Evolutionary conservation across 1,140 invertebrate species (phyloP).

Genomic region (Planococcus citri): DNA sequence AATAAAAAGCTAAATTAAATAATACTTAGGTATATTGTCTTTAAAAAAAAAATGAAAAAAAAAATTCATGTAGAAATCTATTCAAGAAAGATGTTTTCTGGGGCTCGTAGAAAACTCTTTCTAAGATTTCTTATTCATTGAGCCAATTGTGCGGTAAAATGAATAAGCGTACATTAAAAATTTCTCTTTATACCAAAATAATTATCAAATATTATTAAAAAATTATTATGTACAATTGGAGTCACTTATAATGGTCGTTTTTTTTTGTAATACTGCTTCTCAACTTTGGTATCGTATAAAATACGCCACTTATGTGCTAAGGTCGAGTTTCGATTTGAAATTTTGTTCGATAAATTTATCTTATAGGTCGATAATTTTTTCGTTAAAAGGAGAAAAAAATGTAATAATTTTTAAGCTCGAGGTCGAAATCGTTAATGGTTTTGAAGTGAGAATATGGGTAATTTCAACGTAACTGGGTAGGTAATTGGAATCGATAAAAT

Average conservation of each 20-base stretch:
- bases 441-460: no score
- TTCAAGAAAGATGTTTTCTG: slow-evolving; percentile 11
- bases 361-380: no score
- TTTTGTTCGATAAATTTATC: no score
- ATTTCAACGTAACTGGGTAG: no score
- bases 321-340: no score
- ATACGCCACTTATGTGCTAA: no score
- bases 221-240: background rate
- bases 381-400: no score
- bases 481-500: no score
- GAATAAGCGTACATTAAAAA: background rate
- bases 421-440: no score
- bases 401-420: no score
- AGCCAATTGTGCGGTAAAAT: background rate
- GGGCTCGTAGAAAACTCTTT: slow-evolving; percentile 18
- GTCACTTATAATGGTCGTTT: background rate
- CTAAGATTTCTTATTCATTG: slow-evolving; percentile 13
- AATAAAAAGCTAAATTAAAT: background rate
- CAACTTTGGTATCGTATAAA: no score
- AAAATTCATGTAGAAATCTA: background rate
- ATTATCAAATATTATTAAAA: background rate
- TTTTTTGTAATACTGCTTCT: no score
- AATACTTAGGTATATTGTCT: background rate
- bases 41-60: background rate
- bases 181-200: background rate